Evolutionary conservation across 2,888 invertebrate species (phyloP).

Genomic region (Cantharis lateralis): DNA sequence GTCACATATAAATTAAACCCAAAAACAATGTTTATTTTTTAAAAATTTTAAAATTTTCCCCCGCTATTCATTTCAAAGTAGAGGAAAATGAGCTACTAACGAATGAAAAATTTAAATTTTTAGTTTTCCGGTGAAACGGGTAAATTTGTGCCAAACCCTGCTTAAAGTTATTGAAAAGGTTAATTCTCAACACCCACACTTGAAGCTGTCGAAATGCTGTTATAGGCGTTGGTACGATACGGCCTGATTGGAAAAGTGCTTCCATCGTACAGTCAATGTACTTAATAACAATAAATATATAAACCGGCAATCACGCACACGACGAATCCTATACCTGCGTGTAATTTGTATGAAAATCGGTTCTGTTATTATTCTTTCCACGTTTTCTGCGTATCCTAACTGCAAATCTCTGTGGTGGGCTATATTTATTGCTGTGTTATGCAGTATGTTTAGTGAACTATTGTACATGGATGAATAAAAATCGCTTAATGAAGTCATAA

Average conservation of each 20-base stretch:
- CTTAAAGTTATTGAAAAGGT: no score
- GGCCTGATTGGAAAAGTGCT: no score
- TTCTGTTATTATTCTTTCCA: not conserved
- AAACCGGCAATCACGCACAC: not conserved
- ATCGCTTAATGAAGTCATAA: not conserved
- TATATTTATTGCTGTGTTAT: not conserved
- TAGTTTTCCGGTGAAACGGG: no score
- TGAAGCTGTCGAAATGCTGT: no score
- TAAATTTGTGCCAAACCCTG: no score
- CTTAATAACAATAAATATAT: not conserved
- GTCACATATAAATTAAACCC: not conserved
- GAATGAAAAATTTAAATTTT: not conserved
- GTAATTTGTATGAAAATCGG: not conserved
- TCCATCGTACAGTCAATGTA: no score
- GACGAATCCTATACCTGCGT: not conserved
- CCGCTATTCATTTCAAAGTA: no score
- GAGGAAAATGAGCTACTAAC: not conserved
- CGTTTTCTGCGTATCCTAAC: not conserved
- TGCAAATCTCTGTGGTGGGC: not conserved
- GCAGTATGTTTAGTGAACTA: not conserved
- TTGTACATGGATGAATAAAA: not conserved
- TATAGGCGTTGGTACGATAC: no score
- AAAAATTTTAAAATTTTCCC: no score
- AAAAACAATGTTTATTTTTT: not conserved
- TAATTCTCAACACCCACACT: no score